Conservation (phyloP, 2,797 vertebrate species). For the Aldrovandia affinis region DNA sequence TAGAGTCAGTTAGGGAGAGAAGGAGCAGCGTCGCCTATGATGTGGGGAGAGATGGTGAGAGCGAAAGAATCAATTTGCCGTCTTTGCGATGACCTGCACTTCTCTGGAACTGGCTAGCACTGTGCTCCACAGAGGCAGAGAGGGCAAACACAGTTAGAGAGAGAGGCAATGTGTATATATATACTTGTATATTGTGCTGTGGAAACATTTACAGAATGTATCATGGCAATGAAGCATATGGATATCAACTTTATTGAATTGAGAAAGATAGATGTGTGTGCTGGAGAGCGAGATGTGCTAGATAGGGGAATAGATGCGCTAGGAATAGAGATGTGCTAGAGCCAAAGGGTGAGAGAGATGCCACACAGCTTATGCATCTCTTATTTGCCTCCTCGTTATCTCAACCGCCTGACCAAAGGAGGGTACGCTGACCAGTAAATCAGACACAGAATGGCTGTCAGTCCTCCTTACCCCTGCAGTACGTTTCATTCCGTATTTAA, state of each 20-base stretch:
- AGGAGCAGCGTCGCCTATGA: conserved; percentile 28
- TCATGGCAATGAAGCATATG: not conserved
- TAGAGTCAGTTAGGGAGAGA: not conserved
- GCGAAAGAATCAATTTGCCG: conserved; percentile 37
- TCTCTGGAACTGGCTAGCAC: not conserved
- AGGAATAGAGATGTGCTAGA: not conserved
- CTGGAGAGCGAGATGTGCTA: not conserved
- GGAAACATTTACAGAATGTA: not conserved
- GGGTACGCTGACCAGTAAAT: not conserved
- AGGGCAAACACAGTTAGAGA: not conserved
- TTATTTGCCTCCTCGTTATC: not conserved
- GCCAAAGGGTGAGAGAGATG: not conserved
- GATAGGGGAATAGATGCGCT: not conserved
- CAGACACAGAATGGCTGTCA: not conserved
- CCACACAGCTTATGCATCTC: not conserved
- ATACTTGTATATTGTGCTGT: not conserved
- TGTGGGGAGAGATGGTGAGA: conserved; percentile 35
- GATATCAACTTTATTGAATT: not conserved
- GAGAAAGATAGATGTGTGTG: not conserved
- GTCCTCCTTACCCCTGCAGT: conserved; percentile 1
- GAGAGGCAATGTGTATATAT: not conserved
- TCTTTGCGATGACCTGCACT: not conserved
- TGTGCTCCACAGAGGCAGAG: too few species aligned
- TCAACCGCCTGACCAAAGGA: not conserved
- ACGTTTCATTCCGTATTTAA: conserved; percentile 10